phyloP scores from a whole-genome alignment of 2,888 invertebrate species.

The Antheraea assamensis region DNA sequence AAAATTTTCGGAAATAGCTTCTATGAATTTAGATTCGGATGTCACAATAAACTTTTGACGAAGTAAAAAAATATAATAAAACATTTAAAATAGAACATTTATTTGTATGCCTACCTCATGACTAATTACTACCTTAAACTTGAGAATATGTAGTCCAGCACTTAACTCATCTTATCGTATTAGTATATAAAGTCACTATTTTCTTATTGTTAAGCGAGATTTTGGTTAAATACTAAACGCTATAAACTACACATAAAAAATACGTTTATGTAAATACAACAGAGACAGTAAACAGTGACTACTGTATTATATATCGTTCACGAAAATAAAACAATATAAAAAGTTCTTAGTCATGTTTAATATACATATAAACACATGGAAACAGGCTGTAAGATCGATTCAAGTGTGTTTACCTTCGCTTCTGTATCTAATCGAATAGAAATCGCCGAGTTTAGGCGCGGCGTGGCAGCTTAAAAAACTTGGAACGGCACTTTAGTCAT shows the following conservation, averaged over 20 bases:
- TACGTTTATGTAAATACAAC: neutral
- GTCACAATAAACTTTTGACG: no score
- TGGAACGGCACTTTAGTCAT: conserved; percentile 42
- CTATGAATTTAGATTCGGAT: no score
- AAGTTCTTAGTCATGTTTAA: conserved; percentile 15
- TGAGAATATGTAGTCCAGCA: no score
- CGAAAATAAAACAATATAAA: conserved; percentile 1
- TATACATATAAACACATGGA: conserved; percentile 6
- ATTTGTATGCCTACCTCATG: no score
- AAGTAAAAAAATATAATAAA: no score
- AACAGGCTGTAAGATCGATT: conserved; percentile 28
- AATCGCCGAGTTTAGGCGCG: conserved; percentile 24
- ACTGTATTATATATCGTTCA: neutral
- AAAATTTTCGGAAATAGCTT: no score
- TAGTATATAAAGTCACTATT: no score
- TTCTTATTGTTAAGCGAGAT: no score
- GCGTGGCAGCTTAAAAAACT: conserved; percentile 33
- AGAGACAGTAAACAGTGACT: neutral
- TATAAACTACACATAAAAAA: neutral
- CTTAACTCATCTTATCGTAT: no score
- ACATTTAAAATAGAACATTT: no score
- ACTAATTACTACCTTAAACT: no score
- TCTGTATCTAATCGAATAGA: conserved; percentile 31
- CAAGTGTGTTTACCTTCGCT: conserved; percentile 36
- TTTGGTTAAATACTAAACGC: neutral